These are phyloP conservation scores for Xenopus laevis DNA, from an alignment of 2,113 vertebrate genomes.

Conservation along the genomic window DNA sequence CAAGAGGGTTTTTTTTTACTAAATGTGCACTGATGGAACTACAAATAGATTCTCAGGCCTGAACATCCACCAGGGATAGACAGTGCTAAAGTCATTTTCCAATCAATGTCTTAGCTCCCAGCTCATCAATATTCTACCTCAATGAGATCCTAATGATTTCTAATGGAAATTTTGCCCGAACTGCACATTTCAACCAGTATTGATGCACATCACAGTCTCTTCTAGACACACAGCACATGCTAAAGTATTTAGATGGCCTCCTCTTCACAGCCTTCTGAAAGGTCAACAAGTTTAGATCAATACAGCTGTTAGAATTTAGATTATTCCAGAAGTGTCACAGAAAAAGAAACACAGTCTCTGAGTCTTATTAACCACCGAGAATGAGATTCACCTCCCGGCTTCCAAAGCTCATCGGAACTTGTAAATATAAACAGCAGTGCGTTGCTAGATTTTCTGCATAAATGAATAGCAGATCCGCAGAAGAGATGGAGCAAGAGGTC, in stretches of 20 bases:
- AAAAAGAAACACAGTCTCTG: background rate
- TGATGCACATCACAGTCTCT: conserved; percentile 10
- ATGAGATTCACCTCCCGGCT: background rate
- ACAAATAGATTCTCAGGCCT: no score
- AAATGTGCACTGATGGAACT: no score
- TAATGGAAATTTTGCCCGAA: conserved; percentile 13
- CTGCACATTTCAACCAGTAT: conserved; percentile 28
- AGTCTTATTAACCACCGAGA: background rate
- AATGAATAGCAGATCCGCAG: background rate
- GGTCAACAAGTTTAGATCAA: conserved; percentile 20
- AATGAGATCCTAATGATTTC: conserved; percentile 35
- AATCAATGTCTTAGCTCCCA: conserved; percentile 18
- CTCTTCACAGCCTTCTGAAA: conserved; percentile 10
- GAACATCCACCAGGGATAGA: background rate
- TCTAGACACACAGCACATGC: conserved; percentile 15
- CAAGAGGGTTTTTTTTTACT: no score
- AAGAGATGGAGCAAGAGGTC: background rate
- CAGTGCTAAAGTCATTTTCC: conserved; percentile 3
- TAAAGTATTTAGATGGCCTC: conserved; percentile 22
- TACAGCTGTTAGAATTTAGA: conserved; percentile 15
- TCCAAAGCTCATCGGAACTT: background rate
- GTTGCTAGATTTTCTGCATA: background rate
- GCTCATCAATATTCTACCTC: conserved; percentile 28
- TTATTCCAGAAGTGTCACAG: conserved; percentile 8
- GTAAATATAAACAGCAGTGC: background rate